Percentiles rank a stretch among this genome's conserved stretches.
phyloP scores from a whole-genome alignment of 2,113 vertebrate species.

The Cynocephalus volans region DNA sequence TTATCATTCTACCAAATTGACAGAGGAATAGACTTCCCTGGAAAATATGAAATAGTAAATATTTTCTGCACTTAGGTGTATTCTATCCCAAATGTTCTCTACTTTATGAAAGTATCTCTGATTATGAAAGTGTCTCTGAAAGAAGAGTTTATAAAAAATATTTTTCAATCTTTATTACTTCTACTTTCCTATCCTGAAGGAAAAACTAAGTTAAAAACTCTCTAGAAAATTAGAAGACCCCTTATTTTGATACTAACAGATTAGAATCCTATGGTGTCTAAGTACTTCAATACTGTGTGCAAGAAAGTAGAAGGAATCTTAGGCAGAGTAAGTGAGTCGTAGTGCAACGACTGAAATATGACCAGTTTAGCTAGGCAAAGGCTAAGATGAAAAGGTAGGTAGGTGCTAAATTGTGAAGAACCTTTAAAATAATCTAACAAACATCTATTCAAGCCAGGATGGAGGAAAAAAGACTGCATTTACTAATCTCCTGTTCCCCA shows the following conservation, averaged over 20 bases:
- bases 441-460: neutral
- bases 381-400: neutral
- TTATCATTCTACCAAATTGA: neutral
- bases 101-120: neutral
- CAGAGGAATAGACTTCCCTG: neutral
- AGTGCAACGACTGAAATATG: neutral
- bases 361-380: neutral
- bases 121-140: neutral
- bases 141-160: conserved; percentile 1
- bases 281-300: neutral
- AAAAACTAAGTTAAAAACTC: conserved; percentile 10
- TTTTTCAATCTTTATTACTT: neutral
- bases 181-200: neutral
- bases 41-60: neutral
- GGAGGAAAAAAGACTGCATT: neutral
- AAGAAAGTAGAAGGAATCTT: neutral
- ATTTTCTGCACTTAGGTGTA: neutral
- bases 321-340: neutral
- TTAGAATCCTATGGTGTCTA: neutral
- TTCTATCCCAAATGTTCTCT: neutral
- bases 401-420: neutral
- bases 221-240: neutral
- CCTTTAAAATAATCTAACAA: neutral
- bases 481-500: neutral
- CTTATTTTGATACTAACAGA: conserved; percentile 4